Base-by-base conservation (phyloP, 2,797 vertebrate species). In the Mergus octosetaceus region DNA sequence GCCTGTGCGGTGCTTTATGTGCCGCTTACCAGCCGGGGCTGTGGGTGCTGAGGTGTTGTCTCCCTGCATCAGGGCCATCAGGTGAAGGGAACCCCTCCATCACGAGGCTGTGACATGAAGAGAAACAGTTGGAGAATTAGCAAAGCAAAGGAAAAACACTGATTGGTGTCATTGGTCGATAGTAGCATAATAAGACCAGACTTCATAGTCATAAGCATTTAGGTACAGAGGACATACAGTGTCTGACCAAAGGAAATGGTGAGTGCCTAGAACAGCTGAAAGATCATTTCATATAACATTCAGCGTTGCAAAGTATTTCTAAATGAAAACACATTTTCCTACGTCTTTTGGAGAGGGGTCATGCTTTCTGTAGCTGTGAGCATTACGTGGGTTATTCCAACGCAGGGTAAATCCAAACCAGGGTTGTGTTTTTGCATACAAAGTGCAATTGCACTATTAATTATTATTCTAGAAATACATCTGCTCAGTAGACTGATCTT, bases 401-500 rank as follows among this genome's bases (percentile, higher is more conserved):
- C 61, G 72, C 93, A 82, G 82, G 45, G 54, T 17, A 36, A 81
- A 76, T 78, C 68, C 70, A 91, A 93, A 79, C 72, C 69, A 8
- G 56, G 6, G 36, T 53, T 68, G 60, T 49, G 0, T 60, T 93
- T 87, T 62, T 96, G 96, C 90, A 87, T 72, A 85, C 87, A 90
- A 85, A 85, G 93, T 86, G 93, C 80, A 91, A 83, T 54, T 65
- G 77, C 69, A 61, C 95, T 95, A 77, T 96, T 96, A 96, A 96
- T 97, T 95, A 74, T 92, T 71, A 93, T 94, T 95, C 94, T 84
- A 89, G 90, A 91, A 96, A 76, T 90, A 85, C 39, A 45, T 94
- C 89, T 93, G 91, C 73, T 41, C 58, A 32, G 45, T 64, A 85
- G 89, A 36, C 89, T 89, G 93, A 85, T 90, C 90, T 82, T 13